Base-by-base conservation (phyloP, 2,113 vertebrate genomes). In the Spheniscus mendiculus region DNA sequence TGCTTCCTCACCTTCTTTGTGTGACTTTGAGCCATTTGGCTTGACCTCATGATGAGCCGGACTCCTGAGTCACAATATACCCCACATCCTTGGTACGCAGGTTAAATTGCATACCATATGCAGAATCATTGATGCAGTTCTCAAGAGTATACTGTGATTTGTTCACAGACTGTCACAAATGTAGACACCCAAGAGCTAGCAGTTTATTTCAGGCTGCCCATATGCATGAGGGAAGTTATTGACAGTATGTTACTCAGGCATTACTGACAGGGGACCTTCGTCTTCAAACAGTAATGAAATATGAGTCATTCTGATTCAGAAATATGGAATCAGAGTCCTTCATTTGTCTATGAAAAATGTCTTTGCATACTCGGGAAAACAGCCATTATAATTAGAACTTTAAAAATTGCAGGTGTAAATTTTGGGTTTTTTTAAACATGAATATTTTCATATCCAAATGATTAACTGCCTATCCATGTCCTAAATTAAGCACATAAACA, bases 111-210 rank as follows among this genome's bases (percentile, higher is more conserved):
- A 13, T 62, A 30, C 72, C 82, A 74, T 67, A 87, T 89, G 93
- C 83, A 95, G 82, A 96, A 84, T 59, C 47, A 47, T 52, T 86
- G 81, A 89, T 96, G 90, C 74, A 95, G 36, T 85, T 97, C 92
- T 96, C 21, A 87, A 92, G 91, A 97, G 82, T 77, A 42, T 77
- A 91, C 87, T 96, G 94, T 79, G 67, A 89, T 93, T 96, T 22
- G n/a, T 94, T 97, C 93, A 82, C 93, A 97, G 94, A 89, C 92
- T 97, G 87, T 96, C 93, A 96, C 86, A 89, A 86, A 95, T 17
- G 13, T 73, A 98, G 93, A 85, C 84, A 70, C 55, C 79, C 91
- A 94, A 95, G 91, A 98, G 90, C 69, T 93, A 81, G 70, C 50
- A 87, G 81, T 83, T 97, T 98, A 92, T 97, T 97, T 95, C 91